A percentile compares a stretch with the other conserved stretches of the same genome.
Conservation (phyloP, 2,797 vertebrate genomes). For the Bovichtus diacanthus region DNA sequence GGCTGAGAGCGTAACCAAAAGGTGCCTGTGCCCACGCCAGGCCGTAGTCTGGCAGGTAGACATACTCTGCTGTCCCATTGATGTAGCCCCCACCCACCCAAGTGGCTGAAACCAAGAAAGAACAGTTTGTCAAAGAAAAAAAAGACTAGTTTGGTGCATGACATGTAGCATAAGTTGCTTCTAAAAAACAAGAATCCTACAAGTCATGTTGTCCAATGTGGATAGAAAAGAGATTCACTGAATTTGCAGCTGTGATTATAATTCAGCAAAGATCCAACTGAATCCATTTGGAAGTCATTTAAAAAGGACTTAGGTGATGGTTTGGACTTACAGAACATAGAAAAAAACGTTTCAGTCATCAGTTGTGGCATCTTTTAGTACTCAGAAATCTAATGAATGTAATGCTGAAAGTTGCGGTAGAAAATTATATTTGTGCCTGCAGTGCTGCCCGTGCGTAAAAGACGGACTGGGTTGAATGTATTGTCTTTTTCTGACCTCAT, state of each 20-base stretch:
- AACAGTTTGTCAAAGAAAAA: neutral
- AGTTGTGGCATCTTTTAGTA: neutral
- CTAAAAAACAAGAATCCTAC: neutral
- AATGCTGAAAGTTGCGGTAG: neutral
- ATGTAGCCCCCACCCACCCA: constrained; percentile 99
- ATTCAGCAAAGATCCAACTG: neutral
- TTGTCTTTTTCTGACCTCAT: neutral
- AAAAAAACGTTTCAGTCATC: neutral
- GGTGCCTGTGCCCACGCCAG: constrained; percentile 98
- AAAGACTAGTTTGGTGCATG: neutral
- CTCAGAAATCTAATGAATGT: neutral
- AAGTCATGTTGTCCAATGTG: neutral
- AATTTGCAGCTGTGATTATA: neutral
- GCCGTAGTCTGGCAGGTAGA: constrained; percentile 93
- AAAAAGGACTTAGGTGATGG: neutral
- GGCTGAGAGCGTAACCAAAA: constrained; percentile 96
- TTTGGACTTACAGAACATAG: neutral
- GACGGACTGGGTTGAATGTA: neutral
- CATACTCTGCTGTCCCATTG: constrained; percentile 97
- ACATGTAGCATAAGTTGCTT: neutral
- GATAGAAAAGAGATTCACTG: neutral
- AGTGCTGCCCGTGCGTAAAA: constrained; percentile 49
- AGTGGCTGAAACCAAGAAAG: constrained; percentile 87
- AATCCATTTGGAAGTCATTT: neutral
- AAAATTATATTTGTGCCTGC: neutral